Conservation (phyloP, 2,113 vertebrate species). For the Eurystomus gularis region DNA sequence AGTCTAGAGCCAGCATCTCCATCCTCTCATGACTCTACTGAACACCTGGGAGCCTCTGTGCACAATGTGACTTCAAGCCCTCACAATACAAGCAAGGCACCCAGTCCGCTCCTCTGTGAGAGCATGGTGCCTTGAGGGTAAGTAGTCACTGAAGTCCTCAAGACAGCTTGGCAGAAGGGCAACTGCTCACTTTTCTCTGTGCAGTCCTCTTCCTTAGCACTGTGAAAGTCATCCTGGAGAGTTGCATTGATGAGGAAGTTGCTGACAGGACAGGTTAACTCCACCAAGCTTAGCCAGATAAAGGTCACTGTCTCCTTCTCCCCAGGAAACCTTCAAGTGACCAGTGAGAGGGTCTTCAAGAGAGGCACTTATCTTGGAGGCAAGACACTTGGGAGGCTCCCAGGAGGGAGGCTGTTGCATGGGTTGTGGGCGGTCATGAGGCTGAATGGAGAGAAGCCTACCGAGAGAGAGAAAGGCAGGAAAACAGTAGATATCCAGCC, state of each 20-base stretch:
- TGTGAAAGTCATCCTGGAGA: neutral
- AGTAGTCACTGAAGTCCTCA: neutral
- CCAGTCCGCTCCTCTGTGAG: neutral
- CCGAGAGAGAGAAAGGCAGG: neutral
- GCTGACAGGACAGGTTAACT: neutral
- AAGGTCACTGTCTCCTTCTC: neutral
- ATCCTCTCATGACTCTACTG: neutral
- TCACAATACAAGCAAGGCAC: neutral
- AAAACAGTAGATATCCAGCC: neutral
- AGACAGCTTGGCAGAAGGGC: neutral
- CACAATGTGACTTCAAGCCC: neutral
- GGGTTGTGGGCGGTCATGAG: neutral
- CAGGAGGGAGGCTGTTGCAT: neutral
- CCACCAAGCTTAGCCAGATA: neutral
- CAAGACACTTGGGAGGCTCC: neutral
- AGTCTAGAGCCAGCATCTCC: neutral
- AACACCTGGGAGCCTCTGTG: neutral
- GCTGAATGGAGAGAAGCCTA: neutral
- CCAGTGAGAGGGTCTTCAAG: neutral
- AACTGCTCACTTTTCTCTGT: neutral
- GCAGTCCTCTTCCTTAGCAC: neutral
- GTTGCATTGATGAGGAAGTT: rapidly evolving
- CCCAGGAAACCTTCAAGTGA: neutral
- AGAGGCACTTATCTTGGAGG: neutral
- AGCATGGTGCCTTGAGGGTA: neutral